A percentile compares a stretch with the other conserved stretches of the same genome.
Evolutionary conservation across 2,888 invertebrate species (phyloP).

Genomic region (Eupelmus urozonus): DNA sequence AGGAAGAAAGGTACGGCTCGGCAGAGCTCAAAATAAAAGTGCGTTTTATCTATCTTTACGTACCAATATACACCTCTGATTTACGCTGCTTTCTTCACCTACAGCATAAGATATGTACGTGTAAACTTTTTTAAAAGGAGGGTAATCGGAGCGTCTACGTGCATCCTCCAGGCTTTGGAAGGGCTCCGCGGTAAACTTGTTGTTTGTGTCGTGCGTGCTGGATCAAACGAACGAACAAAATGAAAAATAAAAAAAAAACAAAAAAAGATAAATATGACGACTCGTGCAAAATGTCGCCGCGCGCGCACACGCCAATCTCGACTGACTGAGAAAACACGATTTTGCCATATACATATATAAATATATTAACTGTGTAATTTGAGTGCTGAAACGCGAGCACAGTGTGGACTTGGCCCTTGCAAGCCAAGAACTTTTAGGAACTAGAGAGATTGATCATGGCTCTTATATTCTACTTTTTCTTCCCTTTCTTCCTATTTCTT

Average conservation of each 20-base stretch:
- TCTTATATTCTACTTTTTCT: conserved; percentile 27
- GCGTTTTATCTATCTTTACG: background rate
- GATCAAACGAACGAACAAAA: conserved; percentile 6
- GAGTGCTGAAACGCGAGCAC: conserved; percentile 9
- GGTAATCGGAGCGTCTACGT: background rate
- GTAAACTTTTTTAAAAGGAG: background rate
- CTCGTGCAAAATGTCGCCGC: conserved; percentile 55
- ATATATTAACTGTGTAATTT: conserved; percentile 41
- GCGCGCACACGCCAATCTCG: conserved; percentile 30
- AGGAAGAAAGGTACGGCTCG: background rate
- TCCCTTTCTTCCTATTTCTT: background rate
- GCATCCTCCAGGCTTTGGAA: background rate
- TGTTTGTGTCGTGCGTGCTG: conserved; percentile 20
- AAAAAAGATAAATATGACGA: conserved; percentile 60
- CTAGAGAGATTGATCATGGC: conserved; percentile 42
- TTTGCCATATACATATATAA: conserved; percentile 47
- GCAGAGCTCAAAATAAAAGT: background rate
- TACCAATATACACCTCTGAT: background rate
- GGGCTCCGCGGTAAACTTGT: background rate
- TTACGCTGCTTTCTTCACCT: background rate
- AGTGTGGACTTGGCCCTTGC: background rate
- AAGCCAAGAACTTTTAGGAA: conserved; percentile 28
- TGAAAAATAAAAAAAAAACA: conserved; percentile 63
- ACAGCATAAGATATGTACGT: background rate
- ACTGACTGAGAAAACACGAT: conserved; percentile 44